Evolutionary conservation across 1,140 invertebrate genomes (phyloP).

Genomic region (Heliconius congener): DNA sequence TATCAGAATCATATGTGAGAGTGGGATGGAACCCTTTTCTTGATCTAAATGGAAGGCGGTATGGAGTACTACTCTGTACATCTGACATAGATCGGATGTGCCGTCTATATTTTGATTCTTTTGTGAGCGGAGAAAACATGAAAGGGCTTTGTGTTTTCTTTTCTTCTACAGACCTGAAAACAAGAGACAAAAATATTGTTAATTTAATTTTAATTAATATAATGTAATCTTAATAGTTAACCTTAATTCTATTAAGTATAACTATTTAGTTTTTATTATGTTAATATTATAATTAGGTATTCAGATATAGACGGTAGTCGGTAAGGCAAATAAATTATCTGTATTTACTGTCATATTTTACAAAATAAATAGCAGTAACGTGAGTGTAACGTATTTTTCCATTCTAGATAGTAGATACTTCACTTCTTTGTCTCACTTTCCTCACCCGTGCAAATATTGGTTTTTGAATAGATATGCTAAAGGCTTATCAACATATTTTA

Average conservation of each 20-base stretch:
- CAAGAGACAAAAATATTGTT: conserved; percentile 31
- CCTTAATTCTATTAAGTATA: background rate
- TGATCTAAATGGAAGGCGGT: conserved; percentile 61
- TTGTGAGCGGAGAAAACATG: conserved; percentile 62
- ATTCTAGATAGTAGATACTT: background rate
- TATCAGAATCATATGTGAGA: conserved; percentile 73
- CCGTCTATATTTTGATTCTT: conserved; percentile 66
- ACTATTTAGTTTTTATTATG: background rate
- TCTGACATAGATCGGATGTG: conserved; percentile 77
- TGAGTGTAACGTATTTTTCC: conserved; percentile 4
- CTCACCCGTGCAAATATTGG: background rate
- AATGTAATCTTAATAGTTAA: background rate
- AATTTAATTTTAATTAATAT: background rate
- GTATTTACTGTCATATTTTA: conserved; percentile 18
- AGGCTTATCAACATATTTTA: background rate
- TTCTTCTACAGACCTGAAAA: conserved; percentile 72
- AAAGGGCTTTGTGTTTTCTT: conserved; percentile 50
- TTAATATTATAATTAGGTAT: conserved; percentile 18
- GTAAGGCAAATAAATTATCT: conserved; percentile 15
- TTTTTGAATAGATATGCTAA: background rate
- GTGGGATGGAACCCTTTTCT: conserved; percentile 57
- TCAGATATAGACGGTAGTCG: conserved; percentile 29
- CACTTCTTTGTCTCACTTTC: background rate
- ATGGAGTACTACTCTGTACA: conserved; percentile 72
- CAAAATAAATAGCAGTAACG: conserved; percentile 1